A percentile compares a stretch with the other conserved stretches of the same genome.
Evolutionary conservation across 2,888 invertebrate species (phyloP).

Genomic region (Harmothoe impar): DNA sequence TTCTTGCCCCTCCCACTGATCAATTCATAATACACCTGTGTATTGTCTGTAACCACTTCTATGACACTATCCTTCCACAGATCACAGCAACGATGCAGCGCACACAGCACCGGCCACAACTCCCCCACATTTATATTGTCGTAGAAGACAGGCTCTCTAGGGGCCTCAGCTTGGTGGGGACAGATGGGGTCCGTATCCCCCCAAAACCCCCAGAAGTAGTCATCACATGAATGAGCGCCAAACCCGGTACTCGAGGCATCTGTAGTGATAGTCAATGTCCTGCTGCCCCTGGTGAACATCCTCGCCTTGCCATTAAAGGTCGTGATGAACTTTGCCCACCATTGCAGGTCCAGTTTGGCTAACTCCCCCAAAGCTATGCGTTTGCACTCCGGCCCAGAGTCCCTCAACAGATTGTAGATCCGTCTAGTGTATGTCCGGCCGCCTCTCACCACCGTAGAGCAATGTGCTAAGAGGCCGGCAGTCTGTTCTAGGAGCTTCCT

Average conservation of each 20-base stretch:
- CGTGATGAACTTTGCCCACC: background rate
- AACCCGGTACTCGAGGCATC: background rate
- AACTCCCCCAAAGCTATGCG: background rate
- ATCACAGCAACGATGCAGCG: background rate
- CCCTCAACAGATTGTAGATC: background rate
- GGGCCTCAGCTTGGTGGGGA: background rate
- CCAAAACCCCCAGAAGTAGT: background rate
- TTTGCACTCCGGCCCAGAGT: no score
- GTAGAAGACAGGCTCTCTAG: background rate
- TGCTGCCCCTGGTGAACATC: background rate
- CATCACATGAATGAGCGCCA: background rate
- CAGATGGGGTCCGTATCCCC: background rate
- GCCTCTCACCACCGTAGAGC: background rate
- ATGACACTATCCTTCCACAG: background rate
- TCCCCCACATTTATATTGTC: background rate
- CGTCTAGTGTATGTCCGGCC: background rate
- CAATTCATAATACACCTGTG: background rate
- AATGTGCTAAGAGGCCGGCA: background rate
- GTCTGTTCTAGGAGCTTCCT: background rate
- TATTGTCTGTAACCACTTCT: background rate
- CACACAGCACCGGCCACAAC: background rate
- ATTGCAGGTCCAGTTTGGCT: background rate
- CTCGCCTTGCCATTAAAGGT: background rate
- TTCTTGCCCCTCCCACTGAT: background rate
- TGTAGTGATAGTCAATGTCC: background rate